phyloP scores from a whole-genome alignment of 2,888 invertebrate genomes.

The Drepanosiphum platanoidis region DNA sequence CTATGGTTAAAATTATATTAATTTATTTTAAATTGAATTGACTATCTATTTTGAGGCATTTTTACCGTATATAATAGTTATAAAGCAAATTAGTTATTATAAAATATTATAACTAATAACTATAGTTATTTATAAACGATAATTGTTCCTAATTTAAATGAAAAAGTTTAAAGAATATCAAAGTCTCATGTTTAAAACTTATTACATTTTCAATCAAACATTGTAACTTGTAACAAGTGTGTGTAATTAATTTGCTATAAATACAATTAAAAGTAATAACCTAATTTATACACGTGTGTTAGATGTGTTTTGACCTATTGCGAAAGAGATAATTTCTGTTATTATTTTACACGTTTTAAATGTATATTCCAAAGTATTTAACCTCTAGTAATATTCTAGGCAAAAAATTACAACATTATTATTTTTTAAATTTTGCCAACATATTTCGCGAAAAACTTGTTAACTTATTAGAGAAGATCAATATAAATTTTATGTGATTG shows the following conservation, averaged over 20 bases:
- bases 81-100: background rate
- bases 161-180: background rate
- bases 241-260: constrained; percentile 4
- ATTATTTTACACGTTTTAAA: constrained; percentile 25
- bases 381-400: background rate
- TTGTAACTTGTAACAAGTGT: constrained; percentile 5
- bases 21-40: too few species aligned
- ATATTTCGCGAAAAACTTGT: too few species aligned
- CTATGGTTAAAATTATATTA: too few species aligned
- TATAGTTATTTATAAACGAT: too few species aligned
- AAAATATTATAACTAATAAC: background rate
- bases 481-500: too few species aligned
- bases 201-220: background rate
- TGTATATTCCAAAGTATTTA: constrained; percentile 13
- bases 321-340: constrained; percentile 18
- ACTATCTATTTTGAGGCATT: too few species aligned
- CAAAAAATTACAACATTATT: too few species aligned
- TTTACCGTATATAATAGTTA: too few species aligned
- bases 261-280: constrained; percentile 23
- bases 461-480: too few species aligned
- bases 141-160: background rate
- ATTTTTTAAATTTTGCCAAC: too few species aligned
- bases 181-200: background rate
- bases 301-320: constrained; percentile 45
- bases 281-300: constrained; percentile 11